Conservation (phyloP, 2,797 vertebrate genomes). For the Channa striata region DNA sequence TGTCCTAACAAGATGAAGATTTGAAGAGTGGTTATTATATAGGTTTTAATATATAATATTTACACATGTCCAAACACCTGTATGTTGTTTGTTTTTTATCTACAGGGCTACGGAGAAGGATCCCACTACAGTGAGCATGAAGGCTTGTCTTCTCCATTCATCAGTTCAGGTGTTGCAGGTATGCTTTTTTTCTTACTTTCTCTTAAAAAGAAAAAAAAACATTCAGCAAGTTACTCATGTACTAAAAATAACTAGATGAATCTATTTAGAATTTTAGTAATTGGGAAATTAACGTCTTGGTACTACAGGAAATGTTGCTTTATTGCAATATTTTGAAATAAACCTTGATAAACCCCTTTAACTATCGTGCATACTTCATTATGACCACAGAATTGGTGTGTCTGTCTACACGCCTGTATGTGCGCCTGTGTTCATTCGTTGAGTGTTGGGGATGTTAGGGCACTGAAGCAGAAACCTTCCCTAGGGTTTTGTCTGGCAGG, state of each 20-base stretch:
- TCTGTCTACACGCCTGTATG: constrained; percentile 36
- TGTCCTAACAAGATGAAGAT: constrained; percentile 47
- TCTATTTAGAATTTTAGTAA: background rate
- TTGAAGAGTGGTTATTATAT: constrained; percentile 32
- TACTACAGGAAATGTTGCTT: constrained; percentile 11
- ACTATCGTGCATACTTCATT: constrained; percentile 53
- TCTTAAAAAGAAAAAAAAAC: no score
- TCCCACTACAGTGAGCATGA: constrained; percentile 92
- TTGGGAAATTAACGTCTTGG: background rate
- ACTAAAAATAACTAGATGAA: background rate
- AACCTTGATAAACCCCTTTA: no score
- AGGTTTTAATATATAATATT: background rate
- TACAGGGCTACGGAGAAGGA: constrained; percentile 92
- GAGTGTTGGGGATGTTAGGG: constrained; percentile 79
- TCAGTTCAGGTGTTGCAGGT: constrained; percentile 94
- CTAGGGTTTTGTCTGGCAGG: constrained; percentile 79
- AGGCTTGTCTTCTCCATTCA: constrained; percentile 91
- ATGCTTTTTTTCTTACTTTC: constrained; percentile 46
- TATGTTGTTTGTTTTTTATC: background rate
- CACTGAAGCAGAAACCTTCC: constrained; percentile 81
- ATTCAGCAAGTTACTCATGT: background rate
- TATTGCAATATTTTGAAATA: no score
- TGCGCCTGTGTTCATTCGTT: constrained; percentile 63
- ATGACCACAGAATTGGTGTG: constrained; percentile 51
- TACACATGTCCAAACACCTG: background rate